Evolutionary conservation across 2,113 vertebrate genomes (phyloP).

Genomic region (Podilymbus podiceps): DNA sequence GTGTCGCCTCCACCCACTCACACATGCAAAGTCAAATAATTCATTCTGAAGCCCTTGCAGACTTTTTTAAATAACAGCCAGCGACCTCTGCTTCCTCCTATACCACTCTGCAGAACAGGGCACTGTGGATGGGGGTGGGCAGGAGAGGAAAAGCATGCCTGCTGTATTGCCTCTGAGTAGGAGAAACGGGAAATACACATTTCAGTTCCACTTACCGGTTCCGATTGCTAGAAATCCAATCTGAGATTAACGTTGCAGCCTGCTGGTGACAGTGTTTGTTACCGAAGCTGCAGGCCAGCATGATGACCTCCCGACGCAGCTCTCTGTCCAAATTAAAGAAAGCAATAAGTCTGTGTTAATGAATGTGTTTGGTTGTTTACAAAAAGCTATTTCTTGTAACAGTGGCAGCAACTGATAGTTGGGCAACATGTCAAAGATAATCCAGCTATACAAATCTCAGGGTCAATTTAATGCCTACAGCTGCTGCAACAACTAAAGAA

Average conservation of each 20-base stretch:
- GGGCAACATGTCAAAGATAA: neutral
- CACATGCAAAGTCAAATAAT: neutral
- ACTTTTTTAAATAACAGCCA: neutral
- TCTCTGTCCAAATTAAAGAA: slow-evolving; percentile 76
- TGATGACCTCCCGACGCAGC: slow-evolving; percentile 91
- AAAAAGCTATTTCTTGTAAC: neutral
- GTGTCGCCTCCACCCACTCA: neutral
- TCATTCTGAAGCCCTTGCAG: neutral
- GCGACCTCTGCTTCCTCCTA: neutral
- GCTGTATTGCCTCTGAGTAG: neutral
- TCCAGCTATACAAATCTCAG: neutral
- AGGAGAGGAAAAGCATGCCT: neutral
- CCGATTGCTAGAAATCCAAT: slow-evolving; percentile 98
- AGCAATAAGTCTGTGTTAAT: neutral
- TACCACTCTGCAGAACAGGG: neutral
- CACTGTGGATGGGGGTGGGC: neutral
- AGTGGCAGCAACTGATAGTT: neutral
- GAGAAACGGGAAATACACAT: neutral
- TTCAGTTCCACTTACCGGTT: slow-evolving; percentile 80
- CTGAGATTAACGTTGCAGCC: slow-evolving; percentile 90
- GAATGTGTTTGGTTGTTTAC: neutral
- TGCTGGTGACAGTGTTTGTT: slow-evolving; percentile 97
- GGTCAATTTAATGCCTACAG: neutral
- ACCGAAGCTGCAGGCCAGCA: slow-evolving; percentile 95
- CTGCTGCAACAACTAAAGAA: neutral